Percentiles rank a stretch among this genome's conserved stretches.
Evolutionary conservation across 2,113 vertebrate species (phyloP).

Genomic region (Erpornis zantholeuca): DNA sequence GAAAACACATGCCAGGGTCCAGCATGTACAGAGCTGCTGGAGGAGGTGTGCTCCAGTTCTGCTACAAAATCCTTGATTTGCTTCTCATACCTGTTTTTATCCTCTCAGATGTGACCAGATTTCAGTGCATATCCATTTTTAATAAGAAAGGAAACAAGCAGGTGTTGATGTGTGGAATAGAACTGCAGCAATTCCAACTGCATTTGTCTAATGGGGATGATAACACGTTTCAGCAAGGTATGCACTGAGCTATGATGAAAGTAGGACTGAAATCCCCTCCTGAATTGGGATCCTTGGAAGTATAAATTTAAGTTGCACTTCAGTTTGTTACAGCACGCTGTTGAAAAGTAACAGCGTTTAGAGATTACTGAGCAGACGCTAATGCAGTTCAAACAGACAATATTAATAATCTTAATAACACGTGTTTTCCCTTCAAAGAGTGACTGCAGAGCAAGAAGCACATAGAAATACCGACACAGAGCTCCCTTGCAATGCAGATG

Average conservation of each 20-base stretch:
- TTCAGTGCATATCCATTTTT: slow-evolving; percentile 64
- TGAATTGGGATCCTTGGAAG: slow-evolving; percentile 22
- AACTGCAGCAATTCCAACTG: slow-evolving; percentile 56
- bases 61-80: slow-evolving; percentile 58
- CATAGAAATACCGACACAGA: neutral
- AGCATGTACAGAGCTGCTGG: slow-evolving; percentile 14
- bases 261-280: slow-evolving; percentile 2
- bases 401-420: slow-evolving; percentile 66
- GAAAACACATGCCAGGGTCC: slow-evolving; percentile 43
- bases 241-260: slow-evolving; percentile 33
- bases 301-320: slow-evolving; percentile 31
- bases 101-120: slow-evolving; percentile 44
- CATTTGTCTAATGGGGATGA: slow-evolving; percentile 67
- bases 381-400: slow-evolving; percentile 47
- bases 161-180: slow-evolving; percentile 66
- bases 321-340: slow-evolving; percentile 28
- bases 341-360: slow-evolving; percentile 49
- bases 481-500: neutral
- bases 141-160: slow-evolving; percentile 70
- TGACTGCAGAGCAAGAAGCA: neutral
- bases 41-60: slow-evolving; percentile 45
- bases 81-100: slow-evolving; percentile 65
- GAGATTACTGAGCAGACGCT: slow-evolving; percentile 36
- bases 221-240: slow-evolving; percentile 52
- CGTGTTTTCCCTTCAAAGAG: slow-evolving; percentile 38